Evolutionary conservation across 2,797 vertebrate species (phyloP), one percentile per base, ranked within the genome.

Genomic region (Poecilia velifera): DNA sequence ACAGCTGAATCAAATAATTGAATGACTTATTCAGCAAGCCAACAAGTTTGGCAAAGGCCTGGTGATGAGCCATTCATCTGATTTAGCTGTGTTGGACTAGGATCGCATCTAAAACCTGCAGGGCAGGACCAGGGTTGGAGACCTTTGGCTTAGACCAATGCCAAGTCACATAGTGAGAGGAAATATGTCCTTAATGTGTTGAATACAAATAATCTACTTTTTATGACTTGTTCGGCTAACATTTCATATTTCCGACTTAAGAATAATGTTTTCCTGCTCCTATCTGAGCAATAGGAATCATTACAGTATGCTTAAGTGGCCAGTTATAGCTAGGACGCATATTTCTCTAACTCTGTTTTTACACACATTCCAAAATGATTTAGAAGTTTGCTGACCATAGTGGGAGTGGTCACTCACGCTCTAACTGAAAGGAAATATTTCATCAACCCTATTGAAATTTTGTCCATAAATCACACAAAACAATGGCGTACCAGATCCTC

Each of bases 391-490:
- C 55, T 77, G 64, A 81, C 70, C 31, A 25, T 49, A 45, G 70
- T 31, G 6, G 72, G 66, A 83, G 74, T 83, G 82, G 80, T 88
- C 87, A 78, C 34, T 64, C 47, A 45, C 59, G 47, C 76, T 57
- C 14, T 25, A 47, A 81, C 25, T 77, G 76, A 75, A 85, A 88
- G 90, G 89, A 90, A 88, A 84, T 85, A 83, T 88, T 90, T 84
- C 74, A 84, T 75, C 84, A 51, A 31, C 20, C 46, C 64, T 82
- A 80, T 77, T 51, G 73, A 86, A 83, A 88, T 86, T 80, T 78
- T 83, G 82, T 66, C 62, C 73, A 85, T 88, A 87, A 86, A 90
- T 89, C 84, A 76, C 18, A 45, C 72, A 82, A 80, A 92, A 92
- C 90, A 92, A 92, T 89, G 68, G 86, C 18, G 4, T 43, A 36